These are phyloP conservation scores for Alexandromys fortis DNA, from an alignment of 2,113 vertebrate genomes.

Conservation along the genomic window DNA sequence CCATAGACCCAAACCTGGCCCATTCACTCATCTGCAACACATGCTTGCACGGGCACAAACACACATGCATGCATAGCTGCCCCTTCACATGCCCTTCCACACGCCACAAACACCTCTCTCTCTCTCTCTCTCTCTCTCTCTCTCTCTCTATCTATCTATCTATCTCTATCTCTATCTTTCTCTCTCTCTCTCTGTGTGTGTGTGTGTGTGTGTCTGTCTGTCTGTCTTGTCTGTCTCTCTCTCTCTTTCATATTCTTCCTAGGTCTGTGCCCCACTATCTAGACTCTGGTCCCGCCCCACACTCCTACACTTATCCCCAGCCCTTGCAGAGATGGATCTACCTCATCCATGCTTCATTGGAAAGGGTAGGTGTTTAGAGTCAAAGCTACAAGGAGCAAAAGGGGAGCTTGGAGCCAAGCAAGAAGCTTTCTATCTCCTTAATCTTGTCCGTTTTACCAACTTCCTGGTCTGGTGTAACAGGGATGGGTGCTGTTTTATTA, in stretches of 20 bases:
- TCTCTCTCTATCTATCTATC: too few species aligned
- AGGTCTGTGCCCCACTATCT: background rate
- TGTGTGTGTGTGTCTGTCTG: too few species aligned
- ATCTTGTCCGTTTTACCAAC: background rate
- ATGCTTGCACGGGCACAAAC: background rate
- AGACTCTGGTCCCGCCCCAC: background rate
- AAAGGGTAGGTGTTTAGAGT: slow-evolving; percentile 47
- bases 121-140: background rate
- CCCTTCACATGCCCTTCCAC: background rate
- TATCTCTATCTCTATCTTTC: too few species aligned
- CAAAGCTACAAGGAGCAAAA: background rate
- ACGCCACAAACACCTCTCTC: background rate
- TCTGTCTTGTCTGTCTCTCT: too few species aligned
- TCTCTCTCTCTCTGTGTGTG: too few species aligned
- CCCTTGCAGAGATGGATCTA: background rate
- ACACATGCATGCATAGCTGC: background rate
- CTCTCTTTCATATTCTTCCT: background rate
- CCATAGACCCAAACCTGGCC: background rate
- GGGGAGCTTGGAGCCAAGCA: background rate
- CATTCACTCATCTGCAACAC: background rate
- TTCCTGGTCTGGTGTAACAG: background rate
- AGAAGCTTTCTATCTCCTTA: background rate
- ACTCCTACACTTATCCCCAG: background rate
- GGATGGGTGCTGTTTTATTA: background rate
- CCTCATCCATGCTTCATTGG: background rate